These are phyloP conservation scores for Lacerta agilis DNA, from an alignment of 2,797 vertebrate species.

Conservation along the genomic window DNA sequence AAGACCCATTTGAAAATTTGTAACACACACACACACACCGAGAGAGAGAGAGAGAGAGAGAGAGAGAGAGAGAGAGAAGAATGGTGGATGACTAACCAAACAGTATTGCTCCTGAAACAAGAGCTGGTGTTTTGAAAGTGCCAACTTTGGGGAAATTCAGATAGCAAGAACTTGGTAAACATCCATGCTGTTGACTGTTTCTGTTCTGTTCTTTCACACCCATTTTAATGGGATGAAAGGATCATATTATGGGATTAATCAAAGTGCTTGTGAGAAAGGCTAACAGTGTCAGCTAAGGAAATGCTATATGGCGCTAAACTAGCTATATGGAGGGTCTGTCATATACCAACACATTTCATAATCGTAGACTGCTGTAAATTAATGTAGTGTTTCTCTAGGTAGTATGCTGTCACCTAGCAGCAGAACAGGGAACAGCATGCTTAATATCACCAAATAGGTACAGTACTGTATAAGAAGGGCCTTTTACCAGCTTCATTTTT, in stretches of 20 bases:
- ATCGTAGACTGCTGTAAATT: background rate
- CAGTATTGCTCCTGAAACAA: background rate
- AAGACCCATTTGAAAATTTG: too few relatives aligned
- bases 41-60: background rate
- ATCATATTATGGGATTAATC: background rate
- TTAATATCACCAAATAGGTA: background rate
- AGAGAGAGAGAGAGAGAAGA: background rate
- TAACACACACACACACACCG: too few relatives aligned
- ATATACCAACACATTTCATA: background rate
- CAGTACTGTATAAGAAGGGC: background rate
- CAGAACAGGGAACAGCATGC: background rate
- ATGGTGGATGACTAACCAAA: background rate
- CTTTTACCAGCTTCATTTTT: too few relatives aligned
- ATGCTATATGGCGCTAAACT: too few relatives aligned
- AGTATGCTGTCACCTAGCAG: conserved; percentile 70
- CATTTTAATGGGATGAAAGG: background rate
- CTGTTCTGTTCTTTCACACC: background rate
- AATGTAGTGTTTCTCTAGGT: conserved; percentile 34
- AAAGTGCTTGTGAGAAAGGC: background rate
- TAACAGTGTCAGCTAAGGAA: background rate
- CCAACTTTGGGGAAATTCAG: background rate
- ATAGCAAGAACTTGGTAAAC: background rate
- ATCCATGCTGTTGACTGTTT: background rate
- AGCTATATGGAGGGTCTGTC: background rate
- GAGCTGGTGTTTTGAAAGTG: background rate